Evolutionary conservation across 2,888 invertebrate species (phyloP).

Genomic region (Nysson spinosus): DNA sequence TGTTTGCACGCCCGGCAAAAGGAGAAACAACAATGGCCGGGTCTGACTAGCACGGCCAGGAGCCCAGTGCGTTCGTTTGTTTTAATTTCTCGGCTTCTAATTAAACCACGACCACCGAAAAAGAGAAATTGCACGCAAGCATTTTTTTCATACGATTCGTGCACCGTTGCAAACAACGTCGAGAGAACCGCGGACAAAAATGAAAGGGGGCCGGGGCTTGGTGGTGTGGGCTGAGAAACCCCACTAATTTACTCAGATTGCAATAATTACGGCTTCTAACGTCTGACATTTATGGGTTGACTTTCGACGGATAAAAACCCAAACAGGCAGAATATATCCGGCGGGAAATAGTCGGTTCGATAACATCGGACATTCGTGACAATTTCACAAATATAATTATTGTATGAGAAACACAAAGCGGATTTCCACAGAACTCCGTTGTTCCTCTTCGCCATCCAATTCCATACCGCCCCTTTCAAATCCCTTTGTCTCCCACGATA

Average conservation of each 20-base stretch:
- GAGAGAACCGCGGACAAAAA: not conserved
- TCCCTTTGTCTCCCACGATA: slow-evolving; percentile 58
- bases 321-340: slow-evolving; percentile 30
- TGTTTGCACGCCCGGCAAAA: slow-evolving; percentile 31
- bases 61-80: slow-evolving; percentile 49
- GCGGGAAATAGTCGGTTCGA: slow-evolving; percentile 32
- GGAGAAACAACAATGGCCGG: slow-evolving; percentile 38
- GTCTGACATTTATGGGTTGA: no score
- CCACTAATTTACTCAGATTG: slow-evolving; percentile 34
- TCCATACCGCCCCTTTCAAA: slow-evolving; percentile 54
- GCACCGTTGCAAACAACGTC: slow-evolving; percentile 12
- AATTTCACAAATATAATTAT: slow-evolving; percentile 56
- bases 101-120: slow-evolving; percentile 55
- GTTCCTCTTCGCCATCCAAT: slow-evolving; percentile 50
- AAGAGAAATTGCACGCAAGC: slow-evolving; percentile 30
- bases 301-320: no score
- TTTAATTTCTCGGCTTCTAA: slow-evolving; percentile 62
- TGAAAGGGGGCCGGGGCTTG: not conserved
- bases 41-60: slow-evolving; percentile 7
- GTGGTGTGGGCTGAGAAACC: not conserved
- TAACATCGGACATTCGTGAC: slow-evolving; percentile 33
- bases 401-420: slow-evolving; percentile 52
- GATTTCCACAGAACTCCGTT: slow-evolving; percentile 42
- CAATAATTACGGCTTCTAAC: slow-evolving; percentile 45
- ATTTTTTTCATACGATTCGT: slow-evolving; percentile 32